Conservation (phyloP, 2,113 vertebrate genomes). For the Melozone crissalis region DNA sequence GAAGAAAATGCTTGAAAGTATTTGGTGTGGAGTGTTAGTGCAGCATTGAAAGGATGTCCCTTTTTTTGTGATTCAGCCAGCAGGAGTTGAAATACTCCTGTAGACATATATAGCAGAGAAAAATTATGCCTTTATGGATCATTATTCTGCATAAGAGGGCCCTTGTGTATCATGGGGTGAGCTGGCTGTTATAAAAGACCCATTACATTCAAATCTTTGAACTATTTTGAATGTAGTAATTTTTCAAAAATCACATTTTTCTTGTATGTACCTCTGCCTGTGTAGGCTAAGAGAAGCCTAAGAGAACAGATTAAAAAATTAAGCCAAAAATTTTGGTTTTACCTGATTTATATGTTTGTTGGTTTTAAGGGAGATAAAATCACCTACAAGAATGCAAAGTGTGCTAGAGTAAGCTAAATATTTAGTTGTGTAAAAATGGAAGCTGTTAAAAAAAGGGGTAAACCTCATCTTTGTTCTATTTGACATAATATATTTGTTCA, state of each 20-base stretch:
- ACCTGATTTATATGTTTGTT: not conserved
- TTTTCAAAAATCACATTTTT: not conserved
- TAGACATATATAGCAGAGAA: not conserved
- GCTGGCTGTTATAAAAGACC: not conserved
- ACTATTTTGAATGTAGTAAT: not conserved
- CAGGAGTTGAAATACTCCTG: not conserved
- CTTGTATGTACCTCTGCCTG: not conserved
- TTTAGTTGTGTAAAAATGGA: not conserved
- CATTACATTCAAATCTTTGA: not conserved
- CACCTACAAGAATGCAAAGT: not conserved
- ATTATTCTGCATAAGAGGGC: not conserved
- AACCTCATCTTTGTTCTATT: constrained; percentile 10
- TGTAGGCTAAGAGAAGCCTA: not conserved
- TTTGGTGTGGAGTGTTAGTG: not conserved
- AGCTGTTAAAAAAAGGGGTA: not conserved
- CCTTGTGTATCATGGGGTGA: not conserved
- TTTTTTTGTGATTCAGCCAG: not conserved
- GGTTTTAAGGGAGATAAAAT: not conserved
- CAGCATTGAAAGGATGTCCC: not conserved
- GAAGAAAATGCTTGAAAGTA: not conserved
- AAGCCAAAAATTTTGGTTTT: not conserved
- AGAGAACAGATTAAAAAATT: not conserved
- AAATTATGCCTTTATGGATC: not conserved
- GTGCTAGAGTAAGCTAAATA: not conserved
- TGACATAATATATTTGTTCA: constrained; percentile 59